phyloP scores from a whole-genome alignment of 2,113 vertebrate species.

The Strix uralensis region DNA sequence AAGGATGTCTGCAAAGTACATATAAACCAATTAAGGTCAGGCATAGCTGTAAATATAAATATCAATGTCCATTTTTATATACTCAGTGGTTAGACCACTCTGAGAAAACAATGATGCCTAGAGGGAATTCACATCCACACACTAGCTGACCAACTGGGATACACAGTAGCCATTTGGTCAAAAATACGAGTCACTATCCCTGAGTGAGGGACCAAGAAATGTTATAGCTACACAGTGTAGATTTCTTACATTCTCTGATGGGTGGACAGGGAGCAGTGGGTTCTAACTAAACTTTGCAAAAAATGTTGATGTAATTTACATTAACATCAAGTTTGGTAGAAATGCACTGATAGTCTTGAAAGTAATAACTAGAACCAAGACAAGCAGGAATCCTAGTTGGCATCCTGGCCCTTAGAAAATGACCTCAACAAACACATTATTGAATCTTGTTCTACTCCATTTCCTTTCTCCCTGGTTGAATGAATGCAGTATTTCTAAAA shows the following conservation, averaged over 20 bases:
- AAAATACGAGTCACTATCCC: neutral
- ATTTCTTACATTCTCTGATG: neutral
- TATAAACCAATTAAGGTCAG: neutral
- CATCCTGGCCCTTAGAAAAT: neutral
- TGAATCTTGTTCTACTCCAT: neutral
- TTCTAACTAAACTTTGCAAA: neutral
- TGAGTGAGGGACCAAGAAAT: neutral
- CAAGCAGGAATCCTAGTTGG: neutral
- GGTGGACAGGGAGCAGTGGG: neutral
- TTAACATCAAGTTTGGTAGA: neutral
- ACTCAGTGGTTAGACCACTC: neutral
- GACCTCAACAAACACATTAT: neutral
- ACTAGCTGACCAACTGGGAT: neutral
- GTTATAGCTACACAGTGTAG: neutral
- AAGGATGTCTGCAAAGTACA: neutral
- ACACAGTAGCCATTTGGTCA: neutral
- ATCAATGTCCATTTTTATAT: neutral
- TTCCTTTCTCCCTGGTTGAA: neutral
- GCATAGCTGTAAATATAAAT: neutral
- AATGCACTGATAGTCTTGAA: neutral
- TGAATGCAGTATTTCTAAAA: neutral
- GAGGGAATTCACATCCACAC: neutral
- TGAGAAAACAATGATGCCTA: neutral
- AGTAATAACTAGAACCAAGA: neutral
- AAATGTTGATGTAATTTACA: neutral